phyloP scores from a whole-genome alignment of 2,113 vertebrate genomes.

The Macrotus californicus region DNA sequence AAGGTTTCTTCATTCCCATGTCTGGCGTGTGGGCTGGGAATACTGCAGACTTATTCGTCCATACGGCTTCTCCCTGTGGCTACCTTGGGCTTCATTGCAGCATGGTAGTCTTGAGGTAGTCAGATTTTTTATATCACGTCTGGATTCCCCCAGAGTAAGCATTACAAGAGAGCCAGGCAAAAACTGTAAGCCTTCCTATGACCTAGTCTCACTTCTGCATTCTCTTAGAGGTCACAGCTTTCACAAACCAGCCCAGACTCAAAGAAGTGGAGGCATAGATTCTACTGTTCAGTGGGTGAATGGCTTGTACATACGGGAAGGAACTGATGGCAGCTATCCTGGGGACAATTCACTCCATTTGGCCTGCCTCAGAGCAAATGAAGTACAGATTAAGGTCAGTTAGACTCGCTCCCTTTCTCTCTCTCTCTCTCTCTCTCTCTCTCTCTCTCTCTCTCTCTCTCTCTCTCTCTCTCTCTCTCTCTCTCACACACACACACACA shows the following conservation, averaged over 20 bases:
- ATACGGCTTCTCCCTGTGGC: neutral
- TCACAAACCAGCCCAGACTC: neutral
- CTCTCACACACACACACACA: too few species aligned
- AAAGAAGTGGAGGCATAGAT: neutral
- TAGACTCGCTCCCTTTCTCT: neutral
- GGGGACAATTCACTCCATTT: neutral
- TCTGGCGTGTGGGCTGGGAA: neutral
- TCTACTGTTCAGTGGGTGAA: neutral
- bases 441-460: neutral
- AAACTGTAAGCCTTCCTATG: neutral
- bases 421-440: neutral
- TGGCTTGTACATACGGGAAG: neutral
- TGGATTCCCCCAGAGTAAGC: neutral
- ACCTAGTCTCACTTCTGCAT: neutral
- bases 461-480: neutral
- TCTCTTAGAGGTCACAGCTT: neutral
- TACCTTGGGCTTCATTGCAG: neutral
- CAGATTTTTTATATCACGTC: neutral
- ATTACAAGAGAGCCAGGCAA: neutral
- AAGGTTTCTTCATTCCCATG: neutral
- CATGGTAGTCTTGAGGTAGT: neutral
- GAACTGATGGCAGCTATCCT: neutral
- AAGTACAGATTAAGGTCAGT: neutral
- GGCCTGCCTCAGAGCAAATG: neutral
- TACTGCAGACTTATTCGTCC: neutral